A percentile compares a stretch with the other conserved stretches of the same genome.
Evolutionary conservation across 2,888 invertebrate species (phyloP).

Genomic region (Artemia sinica): DNA sequence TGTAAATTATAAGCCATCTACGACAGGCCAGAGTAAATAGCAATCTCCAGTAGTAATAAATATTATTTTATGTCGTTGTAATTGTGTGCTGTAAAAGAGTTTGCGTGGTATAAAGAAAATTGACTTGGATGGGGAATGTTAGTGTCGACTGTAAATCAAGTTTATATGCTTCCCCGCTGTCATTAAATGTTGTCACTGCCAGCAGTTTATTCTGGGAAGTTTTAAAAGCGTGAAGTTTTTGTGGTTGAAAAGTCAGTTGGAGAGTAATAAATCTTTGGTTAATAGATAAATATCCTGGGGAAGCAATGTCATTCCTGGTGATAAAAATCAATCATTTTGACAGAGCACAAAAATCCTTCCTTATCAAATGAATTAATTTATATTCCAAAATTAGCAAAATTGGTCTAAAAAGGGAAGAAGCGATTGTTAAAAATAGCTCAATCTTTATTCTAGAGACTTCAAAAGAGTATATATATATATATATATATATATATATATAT

Average conservation of each 20-base stretch:
- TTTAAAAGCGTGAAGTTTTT: conserved; percentile 6
- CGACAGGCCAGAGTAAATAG: not conserved
- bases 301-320: too few species aligned
- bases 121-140: conserved; percentile 6
- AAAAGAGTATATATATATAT: too few species aligned
- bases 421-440: too few species aligned
- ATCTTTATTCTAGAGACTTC: too few species aligned
- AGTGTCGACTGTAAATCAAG: conserved; percentile 1
- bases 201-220: not conserved
- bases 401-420: too few species aligned
- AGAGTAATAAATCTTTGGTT: too few species aligned
- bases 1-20: not conserved
- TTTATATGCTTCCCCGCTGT: not conserved
- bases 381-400: too few species aligned
- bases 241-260: not conserved
- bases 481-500: too few species aligned
- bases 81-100: conserved; percentile 12
- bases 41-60: not conserved
- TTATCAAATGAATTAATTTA: too few species aligned
- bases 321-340: too few species aligned
- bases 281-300: too few species aligned
- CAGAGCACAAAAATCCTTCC: too few species aligned
- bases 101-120: conserved; percentile 11
- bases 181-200: conserved; percentile 10
- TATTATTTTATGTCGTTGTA: conserved; percentile 1